Base-by-base conservation (phyloP, 2,113 vertebrate species). In the Corydoras sp. region DNA sequence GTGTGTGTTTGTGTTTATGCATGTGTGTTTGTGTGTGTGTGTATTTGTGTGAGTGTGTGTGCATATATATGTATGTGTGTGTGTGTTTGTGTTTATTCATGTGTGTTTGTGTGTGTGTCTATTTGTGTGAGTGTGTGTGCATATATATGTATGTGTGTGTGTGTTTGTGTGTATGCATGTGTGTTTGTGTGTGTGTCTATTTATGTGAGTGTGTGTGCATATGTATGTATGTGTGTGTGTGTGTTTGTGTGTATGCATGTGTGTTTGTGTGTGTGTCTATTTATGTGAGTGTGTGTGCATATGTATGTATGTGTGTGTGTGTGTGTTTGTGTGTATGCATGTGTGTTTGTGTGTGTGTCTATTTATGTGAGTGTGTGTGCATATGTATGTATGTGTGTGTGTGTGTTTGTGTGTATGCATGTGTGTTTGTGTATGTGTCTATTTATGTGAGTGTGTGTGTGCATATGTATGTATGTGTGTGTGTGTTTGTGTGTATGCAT, bases 401-500 rank as follows among this genome's bases (percentile, higher is more conserved):
- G 2, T 24, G 18, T 24, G 18, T 24, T 24, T 24, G 18, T 24
- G 18, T 24, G 18, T 24, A 2, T 24, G 60, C 58, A 18, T 72
- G 35, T 49, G 43, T 83, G 82, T 80, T 32, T 71, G 62, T 58
- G 59, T 66, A 35, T 60, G 59, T 66, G 54, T 60, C 18, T 24
- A 24, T 24, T 54, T 75, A 67, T 65, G 58, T 74, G 54, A 31
- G 59, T 64, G n/a, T 64, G 50, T 29, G 13, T 60, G 64, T 62
- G 68, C 56, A n/a, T 71, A 53, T 58, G 24, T 51, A 31, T 69
- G 60, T 68, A 48, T 71, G 69, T 65, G 70, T 69, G 59, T 68
- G 68, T 74, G 72, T 68, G 68, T 73, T 58, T 35, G 60, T 65
- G 31, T 72, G 35, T 49, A 24, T 24, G 1, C 2, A 24, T 24